Evolutionary conservation across 2,888 invertebrate species (phyloP).

Genomic region (Callimorpha dominula): DNA sequence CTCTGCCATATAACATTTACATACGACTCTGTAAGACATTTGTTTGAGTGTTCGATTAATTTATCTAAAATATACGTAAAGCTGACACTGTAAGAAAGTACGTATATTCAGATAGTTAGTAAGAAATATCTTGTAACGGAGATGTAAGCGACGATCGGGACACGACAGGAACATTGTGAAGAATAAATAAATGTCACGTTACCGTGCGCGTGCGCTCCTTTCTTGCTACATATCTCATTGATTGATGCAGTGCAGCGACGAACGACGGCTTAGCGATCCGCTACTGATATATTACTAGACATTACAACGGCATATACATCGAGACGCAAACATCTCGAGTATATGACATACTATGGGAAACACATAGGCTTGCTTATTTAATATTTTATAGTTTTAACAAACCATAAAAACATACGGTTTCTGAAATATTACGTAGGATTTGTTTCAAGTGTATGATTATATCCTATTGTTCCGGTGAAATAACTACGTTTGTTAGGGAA

Average conservation of each 20-base stretch:
- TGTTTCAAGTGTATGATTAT: conserved; percentile 25
- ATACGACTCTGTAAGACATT: conserved; percentile 33
- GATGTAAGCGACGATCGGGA: conserved; percentile 64
- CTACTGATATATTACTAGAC: conserved; percentile 54
- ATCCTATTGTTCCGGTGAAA: conserved; percentile 23
- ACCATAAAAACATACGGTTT: conserved; percentile 17
- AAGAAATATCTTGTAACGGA: conserved; percentile 70
- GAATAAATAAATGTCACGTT: conserved; percentile 84
- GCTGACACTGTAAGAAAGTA: conserved; percentile 25
- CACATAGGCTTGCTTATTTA: conserved; percentile 7
- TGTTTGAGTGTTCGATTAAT: conserved; percentile 23
- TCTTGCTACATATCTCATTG: conserved; percentile 69
- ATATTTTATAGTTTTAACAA: conserved; percentile 21
- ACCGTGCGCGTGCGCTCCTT: conserved; percentile 63
- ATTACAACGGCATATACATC: conserved; percentile 27
- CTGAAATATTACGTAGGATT: conserved; percentile 8
- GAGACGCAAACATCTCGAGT: conserved; percentile 20
- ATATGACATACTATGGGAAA: conserved; percentile 7
- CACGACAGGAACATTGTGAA: conserved; percentile 78
- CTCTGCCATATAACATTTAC: conserved; percentile 39
- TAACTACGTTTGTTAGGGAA: conserved; percentile 19
- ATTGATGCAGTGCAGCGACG: conserved; percentile 75
- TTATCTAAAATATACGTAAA: conserved; percentile 22
- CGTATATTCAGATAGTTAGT: conserved; percentile 46
- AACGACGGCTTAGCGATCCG: conserved; percentile 60